Evolutionary conservation across 2,888 invertebrate genomes (phyloP).

Genomic region (Crepidodera aurea): DNA sequence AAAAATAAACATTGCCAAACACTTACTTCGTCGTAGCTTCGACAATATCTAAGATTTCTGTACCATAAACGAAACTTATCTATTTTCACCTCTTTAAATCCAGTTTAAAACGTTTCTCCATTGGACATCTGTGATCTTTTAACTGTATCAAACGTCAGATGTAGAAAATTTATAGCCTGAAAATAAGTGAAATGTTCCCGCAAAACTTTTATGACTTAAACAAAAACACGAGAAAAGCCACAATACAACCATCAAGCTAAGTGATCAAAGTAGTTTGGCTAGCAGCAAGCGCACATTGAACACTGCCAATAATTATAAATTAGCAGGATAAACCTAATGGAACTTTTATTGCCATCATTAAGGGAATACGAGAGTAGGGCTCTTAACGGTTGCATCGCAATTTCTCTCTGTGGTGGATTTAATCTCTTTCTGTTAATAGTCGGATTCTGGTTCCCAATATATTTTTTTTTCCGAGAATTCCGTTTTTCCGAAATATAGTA

Average conservation of each 20-base stretch:
- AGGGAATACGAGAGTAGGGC: slow-evolving; percentile 10
- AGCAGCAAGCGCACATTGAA: not conserved
- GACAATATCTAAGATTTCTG: too few species aligned
- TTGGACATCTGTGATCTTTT: too few species aligned
- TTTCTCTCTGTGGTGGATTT: slow-evolving; percentile 1
- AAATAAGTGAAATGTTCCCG: too few species aligned
- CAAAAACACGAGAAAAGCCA: slow-evolving; percentile 5
- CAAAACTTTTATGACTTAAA: not conserved
- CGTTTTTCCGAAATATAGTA: too few species aligned
- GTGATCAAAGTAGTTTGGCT: slow-evolving; percentile 18
- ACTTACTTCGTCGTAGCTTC: too few species aligned
- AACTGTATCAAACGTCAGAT: too few species aligned
- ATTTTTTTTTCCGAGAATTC: too few species aligned
- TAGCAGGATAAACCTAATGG: slow-evolving; percentile 28
- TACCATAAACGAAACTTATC: too few species aligned
- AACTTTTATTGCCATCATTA: slow-evolving; percentile 30
- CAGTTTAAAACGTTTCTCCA: too few species aligned
- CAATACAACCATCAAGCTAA: slow-evolving; percentile 4
- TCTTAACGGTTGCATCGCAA: not conserved
- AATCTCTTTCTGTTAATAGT: not conserved
- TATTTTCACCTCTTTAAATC: too few species aligned
- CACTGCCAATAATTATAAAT: slow-evolving; percentile 23
- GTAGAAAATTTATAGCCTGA: too few species aligned
- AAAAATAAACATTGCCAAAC: too few species aligned
- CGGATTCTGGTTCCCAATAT: not conserved